These are phyloP conservation scores for Corvus hawaiiensis DNA, from an alignment of 2,113 vertebrate genomes.

Conservation along the genomic window DNA sequence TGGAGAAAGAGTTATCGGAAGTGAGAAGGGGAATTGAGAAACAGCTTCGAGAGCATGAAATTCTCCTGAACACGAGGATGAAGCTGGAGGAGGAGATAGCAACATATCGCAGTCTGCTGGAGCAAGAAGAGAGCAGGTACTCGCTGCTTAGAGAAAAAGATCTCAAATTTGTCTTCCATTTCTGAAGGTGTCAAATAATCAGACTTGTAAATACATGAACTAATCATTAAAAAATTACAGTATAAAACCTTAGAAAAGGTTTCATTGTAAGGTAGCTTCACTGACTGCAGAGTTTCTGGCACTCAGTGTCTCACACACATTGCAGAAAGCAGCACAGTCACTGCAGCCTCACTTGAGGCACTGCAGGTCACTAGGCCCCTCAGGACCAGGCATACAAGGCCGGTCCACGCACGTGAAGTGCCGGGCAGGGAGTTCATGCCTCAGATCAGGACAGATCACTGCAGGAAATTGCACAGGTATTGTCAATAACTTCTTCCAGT, in stretches of 20 bases:
- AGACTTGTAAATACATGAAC: background rate
- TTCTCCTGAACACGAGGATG: constrained; percentile 94
- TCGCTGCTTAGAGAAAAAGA: background rate
- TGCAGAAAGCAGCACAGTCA: background rate
- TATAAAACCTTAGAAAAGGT: background rate
- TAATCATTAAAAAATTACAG: background rate
- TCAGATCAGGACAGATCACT: background rate
- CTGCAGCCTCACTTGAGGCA: background rate
- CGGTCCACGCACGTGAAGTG: rapidly evolving
- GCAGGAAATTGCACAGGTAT: background rate
- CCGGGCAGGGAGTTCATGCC: background rate
- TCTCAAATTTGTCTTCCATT: background rate
- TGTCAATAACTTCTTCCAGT: background rate
- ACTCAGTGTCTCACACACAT: background rate
- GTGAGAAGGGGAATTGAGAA: constrained; percentile 82
- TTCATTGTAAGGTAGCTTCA: background rate
- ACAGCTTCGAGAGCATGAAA: constrained; percentile 86
- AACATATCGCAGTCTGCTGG: constrained; percentile 87
- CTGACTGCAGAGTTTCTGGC: background rate
- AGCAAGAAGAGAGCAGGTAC: constrained; percentile 92
- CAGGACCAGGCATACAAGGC: background rate
- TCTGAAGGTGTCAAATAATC: background rate
- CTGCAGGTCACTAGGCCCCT: background rate
- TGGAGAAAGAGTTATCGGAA: constrained; percentile 87
- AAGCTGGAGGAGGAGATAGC: constrained; percentile 92